Percentiles rank a stretch among this genome's conserved stretches.
Evolutionary conservation across 2,797 vertebrate species (phyloP).

Genomic region (Paguma larvata): DNA sequence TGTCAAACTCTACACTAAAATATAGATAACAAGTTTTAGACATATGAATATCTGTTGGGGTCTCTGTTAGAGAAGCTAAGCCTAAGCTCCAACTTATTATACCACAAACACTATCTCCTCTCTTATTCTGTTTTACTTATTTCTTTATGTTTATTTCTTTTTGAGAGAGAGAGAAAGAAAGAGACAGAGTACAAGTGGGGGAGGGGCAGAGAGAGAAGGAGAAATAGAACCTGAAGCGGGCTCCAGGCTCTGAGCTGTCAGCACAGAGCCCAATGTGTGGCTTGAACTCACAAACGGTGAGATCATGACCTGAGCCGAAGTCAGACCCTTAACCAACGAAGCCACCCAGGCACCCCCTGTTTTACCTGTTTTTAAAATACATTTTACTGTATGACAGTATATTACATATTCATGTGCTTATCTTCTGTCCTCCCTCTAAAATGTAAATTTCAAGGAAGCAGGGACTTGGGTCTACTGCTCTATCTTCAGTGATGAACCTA

Average conservation of each 20-base stretch:
- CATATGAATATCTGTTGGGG: not conserved
- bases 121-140: not conserved
- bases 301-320: too few relatives aligned
- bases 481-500: constrained; percentile 29
- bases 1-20: not conserved
- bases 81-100: not conserved
- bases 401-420: not conserved
- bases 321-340: too few relatives aligned
- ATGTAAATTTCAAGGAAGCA: not conserved
- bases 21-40: not conserved
- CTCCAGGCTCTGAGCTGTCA: too few relatives aligned
- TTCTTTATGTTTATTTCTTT: too few relatives aligned
- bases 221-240: too few relatives aligned
- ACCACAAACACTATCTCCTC: not conserved
- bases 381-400: not conserved
- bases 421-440: constrained; percentile 24
- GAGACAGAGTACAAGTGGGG: too few relatives aligned
- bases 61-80: constrained; percentile 8
- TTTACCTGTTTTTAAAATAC: not conserved
- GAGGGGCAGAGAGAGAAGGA: too few relatives aligned
- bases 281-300: too few relatives aligned
- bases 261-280: too few relatives aligned
- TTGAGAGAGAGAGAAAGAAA: too few relatives aligned
- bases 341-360: too few relatives aligned
- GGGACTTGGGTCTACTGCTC: not conserved